These are phyloP conservation scores for Sitodiplosis mosellana DNA, from an alignment of 1,140 invertebrate genomes.

Conservation along the genomic window DNA sequence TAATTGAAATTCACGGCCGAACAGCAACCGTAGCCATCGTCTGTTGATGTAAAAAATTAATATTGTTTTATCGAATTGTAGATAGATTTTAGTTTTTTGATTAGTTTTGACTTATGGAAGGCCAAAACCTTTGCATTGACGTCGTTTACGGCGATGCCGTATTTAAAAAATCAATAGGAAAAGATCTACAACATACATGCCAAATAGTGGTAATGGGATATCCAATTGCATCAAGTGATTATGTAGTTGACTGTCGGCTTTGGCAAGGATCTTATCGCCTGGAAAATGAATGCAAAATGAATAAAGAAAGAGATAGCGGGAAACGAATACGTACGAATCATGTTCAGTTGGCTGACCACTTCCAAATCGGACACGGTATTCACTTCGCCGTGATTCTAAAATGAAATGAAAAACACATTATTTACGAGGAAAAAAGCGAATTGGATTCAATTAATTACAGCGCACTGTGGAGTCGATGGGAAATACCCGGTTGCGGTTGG, in stretches of 20 bases:
- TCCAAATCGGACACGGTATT: slow-evolving; percentile 27
- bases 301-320: no score
- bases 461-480: slow-evolving; percentile 3
- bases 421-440: neutral
- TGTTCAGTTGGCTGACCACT: slow-evolving; percentile 46
- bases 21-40: slow-evolving; percentile 60
- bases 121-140: no score
- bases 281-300: no score
- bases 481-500: slow-evolving; percentile 28
- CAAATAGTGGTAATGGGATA: slow-evolving; percentile 61
- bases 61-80: no score
- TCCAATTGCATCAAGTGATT: slow-evolving; percentile 45
- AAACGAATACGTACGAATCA: no score
- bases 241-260: slow-evolving; percentile 43
- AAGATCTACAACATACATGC: slow-evolving; percentile 42
- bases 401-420: neutral
- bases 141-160: no score
- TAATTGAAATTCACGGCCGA: slow-evolving; percentile 61
- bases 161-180: no score
- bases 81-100: no score
- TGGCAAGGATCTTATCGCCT: slow-evolving; percentile 45
- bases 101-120: no score
- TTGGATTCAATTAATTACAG: neutral
- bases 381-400: neutral
- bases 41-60: slow-evolving; percentile 26